Evolutionary conservation across 2,888 invertebrate species (phyloP), one percentile per base, ranked within the genome.

Genomic region (Cinara cedri): DNA sequence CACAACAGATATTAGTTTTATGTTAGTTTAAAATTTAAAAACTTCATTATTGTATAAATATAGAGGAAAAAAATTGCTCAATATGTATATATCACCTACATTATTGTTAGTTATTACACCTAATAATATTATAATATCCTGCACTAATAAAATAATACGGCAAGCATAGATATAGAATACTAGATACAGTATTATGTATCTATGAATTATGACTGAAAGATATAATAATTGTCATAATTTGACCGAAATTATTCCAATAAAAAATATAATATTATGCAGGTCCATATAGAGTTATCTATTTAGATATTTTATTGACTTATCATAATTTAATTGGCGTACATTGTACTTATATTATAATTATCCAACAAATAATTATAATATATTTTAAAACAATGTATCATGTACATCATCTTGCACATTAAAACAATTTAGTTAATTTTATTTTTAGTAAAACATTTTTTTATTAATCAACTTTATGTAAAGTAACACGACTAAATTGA

Each of bases 21-120:
- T 44, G 4, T 44, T 24, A 49, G 26, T 19, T 62, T 21, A 19
- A 49, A 26, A 10, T 63, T 72, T 1, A 46, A 21, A 62, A 62
- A 49, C 9, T 3, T 60, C 4, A 62, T 51, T 72, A 62, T 62
- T 13, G 44, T 51, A n/a, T n/a, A n/a, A 34, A 62, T 63, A n/a
- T 63, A 74, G 42, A 74, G 51, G 51, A 51, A 49, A 49, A 63
- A 21, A 65, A 46, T 71, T 74, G 72, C 72, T 74, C 72, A 74
- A 72, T 62, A 21, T 46, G 21, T 55, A 14, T 46, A 19, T 19
- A 54, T 51, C n/a, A 14, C 21, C 13, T 57, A 26, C 9, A 60
- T 26, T 60, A 16, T 26, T 9, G 16, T 60, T 3, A 60, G 60
- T 34, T 26, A 24, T 65, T 46, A n/a, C 2, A 68, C 26, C 11